Conservation (phyloP, 2,888 invertebrate genomes). For the Timema podura region DNA sequence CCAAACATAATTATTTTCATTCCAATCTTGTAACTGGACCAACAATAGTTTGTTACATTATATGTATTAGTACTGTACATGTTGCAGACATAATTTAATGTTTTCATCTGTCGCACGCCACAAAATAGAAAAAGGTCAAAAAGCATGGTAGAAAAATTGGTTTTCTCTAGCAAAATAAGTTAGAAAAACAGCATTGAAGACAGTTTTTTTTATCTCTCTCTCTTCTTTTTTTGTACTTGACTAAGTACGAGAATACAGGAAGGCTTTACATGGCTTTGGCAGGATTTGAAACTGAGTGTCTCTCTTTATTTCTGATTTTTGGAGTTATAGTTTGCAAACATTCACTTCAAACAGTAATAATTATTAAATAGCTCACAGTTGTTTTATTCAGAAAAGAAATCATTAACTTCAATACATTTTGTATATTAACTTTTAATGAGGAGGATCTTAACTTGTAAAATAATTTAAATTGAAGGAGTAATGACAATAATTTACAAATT, state of each 20-base stretch:
- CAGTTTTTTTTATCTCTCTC: slow-evolving; percentile 6
- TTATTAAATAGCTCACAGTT: too few relatives aligned
- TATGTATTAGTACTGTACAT: too few relatives aligned
- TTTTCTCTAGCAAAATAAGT: slow-evolving; percentile 28
- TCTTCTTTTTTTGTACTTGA: slow-evolving; percentile 1
- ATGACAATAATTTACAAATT: neutral
- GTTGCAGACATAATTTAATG: too few relatives aligned
- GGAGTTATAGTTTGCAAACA: neutral
- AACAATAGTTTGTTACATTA: too few relatives aligned
- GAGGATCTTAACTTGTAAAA: too few relatives aligned
- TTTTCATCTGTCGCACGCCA: neutral
- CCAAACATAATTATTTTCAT: too few relatives aligned
- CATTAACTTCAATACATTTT: too few relatives aligned
- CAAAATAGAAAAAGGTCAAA: slow-evolving; percentile 3
- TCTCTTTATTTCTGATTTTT: neutral
- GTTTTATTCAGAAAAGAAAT: too few relatives aligned
- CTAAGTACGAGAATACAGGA: slow-evolving; percentile 19
- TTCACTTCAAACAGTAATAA: too few relatives aligned
- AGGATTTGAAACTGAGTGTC: slow-evolving; percentile 24
- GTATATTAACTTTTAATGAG: too few relatives aligned
- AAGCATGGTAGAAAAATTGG: slow-evolving; percentile 22
- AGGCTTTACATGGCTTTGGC: slow-evolving; percentile 31
- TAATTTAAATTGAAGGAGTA: neutral
- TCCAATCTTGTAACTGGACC: too few relatives aligned
- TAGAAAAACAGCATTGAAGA: slow-evolving; percentile 23